Conservation (phyloP, 2,888 invertebrate genomes). For the Brachyptera putata region DNA sequence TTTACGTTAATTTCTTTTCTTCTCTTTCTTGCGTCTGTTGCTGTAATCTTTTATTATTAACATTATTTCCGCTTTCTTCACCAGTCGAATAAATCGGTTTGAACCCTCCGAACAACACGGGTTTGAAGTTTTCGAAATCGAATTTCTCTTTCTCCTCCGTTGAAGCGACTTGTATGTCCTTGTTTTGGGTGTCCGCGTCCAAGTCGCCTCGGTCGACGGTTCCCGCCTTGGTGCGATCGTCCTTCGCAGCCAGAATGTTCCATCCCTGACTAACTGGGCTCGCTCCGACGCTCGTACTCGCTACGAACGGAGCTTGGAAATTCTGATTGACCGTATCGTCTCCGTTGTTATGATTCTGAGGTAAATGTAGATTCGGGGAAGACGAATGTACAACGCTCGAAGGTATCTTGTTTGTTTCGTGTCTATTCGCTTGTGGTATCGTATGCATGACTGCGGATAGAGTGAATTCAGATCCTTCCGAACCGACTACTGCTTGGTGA, state of each 20-base stretch:
- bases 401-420: background rate
- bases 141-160: slow-evolving; percentile 47
- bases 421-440: slow-evolving; percentile 35
- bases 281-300: slow-evolving; percentile 58
- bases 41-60: too few species aligned
- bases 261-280: slow-evolving; percentile 56
- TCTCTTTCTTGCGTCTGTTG: slow-evolving; percentile 24
- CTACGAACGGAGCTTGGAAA: slow-evolving; percentile 40
- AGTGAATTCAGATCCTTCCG: slow-evolving; percentile 42
- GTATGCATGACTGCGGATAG: slow-evolving; percentile 47
- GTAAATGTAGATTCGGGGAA: background rate
- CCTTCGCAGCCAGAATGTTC: slow-evolving; percentile 47
- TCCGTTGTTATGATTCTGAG: background rate
- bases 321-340: slow-evolving; percentile 2
- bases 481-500: slow-evolving; percentile 22
- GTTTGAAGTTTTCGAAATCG: slow-evolving; percentile 63
- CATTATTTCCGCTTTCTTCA: too few species aligned
- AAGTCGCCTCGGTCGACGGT: background rate
- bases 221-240: too few species aligned
- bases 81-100: slow-evolving; percentile 51
- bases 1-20: slow-evolving; percentile 29
- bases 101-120: slow-evolving; percentile 64
- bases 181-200: background rate
- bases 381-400: background rate
- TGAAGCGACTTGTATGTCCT: too few species aligned